Base-by-base conservation (phyloP, 2,113 vertebrate genomes). In the Psilopogon haemacephalus region DNA sequence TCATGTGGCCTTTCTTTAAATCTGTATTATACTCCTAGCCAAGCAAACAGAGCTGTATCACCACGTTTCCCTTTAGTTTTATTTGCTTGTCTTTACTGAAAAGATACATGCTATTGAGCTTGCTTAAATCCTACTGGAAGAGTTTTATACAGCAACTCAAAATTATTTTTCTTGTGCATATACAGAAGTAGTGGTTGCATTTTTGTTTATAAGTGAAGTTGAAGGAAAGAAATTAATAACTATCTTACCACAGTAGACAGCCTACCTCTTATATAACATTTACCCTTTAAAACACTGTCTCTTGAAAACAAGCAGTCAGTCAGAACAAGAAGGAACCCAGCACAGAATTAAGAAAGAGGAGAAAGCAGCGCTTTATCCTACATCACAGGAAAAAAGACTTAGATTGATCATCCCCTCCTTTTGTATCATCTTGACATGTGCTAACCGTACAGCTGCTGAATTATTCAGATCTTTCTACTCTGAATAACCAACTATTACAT, bases 401-500 rank as follows among this genome's bases (percentile, higher is more conserved):
- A n/a, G 68, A 89, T 71, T 55, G 72, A 95, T 91, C 83, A 77
- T 65, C 27, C 52, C 5, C n/a, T 27, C 1, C 50, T 76, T 91
- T 82, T 93, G 68, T 87, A 85, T 50, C 72, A 73, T 91, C 85
- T 52, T 76, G 82, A 89, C 93, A 93, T 50, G 60, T 91, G 82
- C 0, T 0, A 91, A 74, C 84, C 91, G 89, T 59, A 88, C 6
- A 9, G 60, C 85, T 80, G 75, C 82, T 91, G 79, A 89, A 95
- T 93, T 93, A 95, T 94, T 91, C 95, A 91, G 59, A 42, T 89
- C 75, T 42, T 95, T 69, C 33, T 70, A 64, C 83, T 86, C 12
- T 16, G 52, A 93, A 86, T 77, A 91, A 68, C 37, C 80, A 90
- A 54, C 5, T 35, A 79, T 62, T 48, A 32, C 65, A 60, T 0